Conservation (phyloP, 2,888 invertebrate genomes). For the Autographa gamma region DNA sequence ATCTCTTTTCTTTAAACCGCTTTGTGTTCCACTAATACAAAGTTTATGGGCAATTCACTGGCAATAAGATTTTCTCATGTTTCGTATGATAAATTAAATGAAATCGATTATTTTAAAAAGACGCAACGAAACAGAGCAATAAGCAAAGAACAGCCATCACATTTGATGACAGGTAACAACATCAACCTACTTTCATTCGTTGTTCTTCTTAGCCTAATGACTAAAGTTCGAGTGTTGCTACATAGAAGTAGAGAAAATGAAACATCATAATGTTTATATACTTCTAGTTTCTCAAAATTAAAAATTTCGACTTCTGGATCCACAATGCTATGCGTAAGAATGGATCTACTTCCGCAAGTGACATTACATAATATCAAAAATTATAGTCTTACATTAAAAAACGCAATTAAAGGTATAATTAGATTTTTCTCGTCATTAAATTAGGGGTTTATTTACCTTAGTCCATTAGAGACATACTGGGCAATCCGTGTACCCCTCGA, state of each 20-base stretch:
- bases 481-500: conserved; percentile 18
- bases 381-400: too few species aligned
- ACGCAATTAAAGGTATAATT: too few species aligned
- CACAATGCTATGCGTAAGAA: too few species aligned
- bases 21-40: too few species aligned
- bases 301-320: too few species aligned
- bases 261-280: too few species aligned
- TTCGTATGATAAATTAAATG: not conserved
- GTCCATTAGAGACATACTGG: conserved; percentile 25
- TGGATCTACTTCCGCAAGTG: too few species aligned
- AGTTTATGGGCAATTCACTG: not conserved
- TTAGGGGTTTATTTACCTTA: conserved; percentile 27
- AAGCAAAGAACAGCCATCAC: not conserved
- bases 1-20: not conserved
- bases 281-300: too few species aligned
- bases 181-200: not conserved
- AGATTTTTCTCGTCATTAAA: not conserved
- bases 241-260: too few species aligned
- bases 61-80: not conserved
- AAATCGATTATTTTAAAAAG: not conserved
- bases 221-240: too few species aligned
- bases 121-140: not conserved
- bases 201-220: not conserved
- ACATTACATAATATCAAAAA: too few species aligned
- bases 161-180: not conserved